Conservation (phyloP, 2,113 vertebrate species). For the Cochlearius cochlearius region DNA sequence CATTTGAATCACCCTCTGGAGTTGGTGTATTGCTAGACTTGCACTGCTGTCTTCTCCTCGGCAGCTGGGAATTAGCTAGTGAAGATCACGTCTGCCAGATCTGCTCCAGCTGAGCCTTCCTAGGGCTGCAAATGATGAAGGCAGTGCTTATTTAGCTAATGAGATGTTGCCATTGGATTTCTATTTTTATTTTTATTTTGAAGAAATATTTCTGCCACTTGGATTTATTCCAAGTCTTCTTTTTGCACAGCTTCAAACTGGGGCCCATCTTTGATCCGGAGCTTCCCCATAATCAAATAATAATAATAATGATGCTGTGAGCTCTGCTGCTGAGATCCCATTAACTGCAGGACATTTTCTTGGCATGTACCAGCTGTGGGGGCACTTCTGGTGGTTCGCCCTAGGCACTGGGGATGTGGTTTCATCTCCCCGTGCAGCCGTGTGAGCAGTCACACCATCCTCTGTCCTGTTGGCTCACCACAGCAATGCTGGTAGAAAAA, state of each 20-base stretch:
- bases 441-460: background rate
- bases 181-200: background rate
- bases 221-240: background rate
- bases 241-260: background rate
- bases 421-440: background rate
- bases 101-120: background rate
- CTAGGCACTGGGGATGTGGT: background rate
- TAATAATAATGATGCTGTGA: background rate
- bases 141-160: background rate
- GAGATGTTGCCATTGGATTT: background rate
- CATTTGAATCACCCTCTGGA: background rate
- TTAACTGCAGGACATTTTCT: background rate
- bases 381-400: background rate
- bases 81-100: background rate
- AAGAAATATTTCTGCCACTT: background rate
- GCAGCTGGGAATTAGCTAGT: background rate
- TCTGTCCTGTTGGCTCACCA: background rate
- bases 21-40: background rate
- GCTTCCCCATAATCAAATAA: background rate
- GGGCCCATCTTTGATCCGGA: background rate
- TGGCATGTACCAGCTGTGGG: fast-evolving
- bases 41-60: background rate
- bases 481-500: background rate
- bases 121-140: background rate
- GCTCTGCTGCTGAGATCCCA: background rate